Base-by-base conservation (phyloP, 1,140 invertebrate genomes). In the Halotydeus destructor region DNA sequence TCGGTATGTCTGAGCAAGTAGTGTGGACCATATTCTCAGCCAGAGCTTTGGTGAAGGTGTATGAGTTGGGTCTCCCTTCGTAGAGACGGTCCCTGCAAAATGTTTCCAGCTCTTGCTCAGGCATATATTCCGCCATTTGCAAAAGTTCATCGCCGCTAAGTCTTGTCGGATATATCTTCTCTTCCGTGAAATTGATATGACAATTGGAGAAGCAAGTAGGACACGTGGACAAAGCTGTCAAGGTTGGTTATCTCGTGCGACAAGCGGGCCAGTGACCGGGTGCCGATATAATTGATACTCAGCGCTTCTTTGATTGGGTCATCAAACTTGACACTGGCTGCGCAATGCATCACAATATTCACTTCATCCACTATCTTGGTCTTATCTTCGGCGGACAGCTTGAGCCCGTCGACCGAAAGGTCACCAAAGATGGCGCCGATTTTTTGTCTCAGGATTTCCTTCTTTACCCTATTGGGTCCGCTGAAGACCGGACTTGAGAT, bases 281-380 rank as follows among this genome's bases (percentile, higher is more conserved):
- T 86, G 32, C 81, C 82, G 45, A 82, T 60, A 68, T 86, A 78
- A 61, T 89, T 89, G 60, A 85, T 84, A 53, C 76, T 79, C 26
- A 86, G 76, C n/a, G n/a, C n/a, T n/a, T n/a, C n/a, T n/a, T n/a
- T n/a, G n/a, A 97, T 67, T 44, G 85, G 83, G 63, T 97, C 91
- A 58, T 97, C 89, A 61, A 98, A 97, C 59, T 88, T 84, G 32
- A 96, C 78, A n/a, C 91, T 96, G 24, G 91, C 91, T 5, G 93
- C 93, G 38, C 84, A 91, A 62, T 97, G 91, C 65, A 97, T 94
- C 12, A 97, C 88, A 46, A 96, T 67, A 37, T 79, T 77, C 34
- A 94, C 79, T 50, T 73, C 67, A 3, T 76, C 64, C 45, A 67
- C 67, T 12, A 89, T 60, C 19, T 66, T 59, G 32, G 70, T 63